phyloP scores from a whole-genome alignment of 2,888 invertebrate genomes.

The Isoperla grammatica region DNA sequence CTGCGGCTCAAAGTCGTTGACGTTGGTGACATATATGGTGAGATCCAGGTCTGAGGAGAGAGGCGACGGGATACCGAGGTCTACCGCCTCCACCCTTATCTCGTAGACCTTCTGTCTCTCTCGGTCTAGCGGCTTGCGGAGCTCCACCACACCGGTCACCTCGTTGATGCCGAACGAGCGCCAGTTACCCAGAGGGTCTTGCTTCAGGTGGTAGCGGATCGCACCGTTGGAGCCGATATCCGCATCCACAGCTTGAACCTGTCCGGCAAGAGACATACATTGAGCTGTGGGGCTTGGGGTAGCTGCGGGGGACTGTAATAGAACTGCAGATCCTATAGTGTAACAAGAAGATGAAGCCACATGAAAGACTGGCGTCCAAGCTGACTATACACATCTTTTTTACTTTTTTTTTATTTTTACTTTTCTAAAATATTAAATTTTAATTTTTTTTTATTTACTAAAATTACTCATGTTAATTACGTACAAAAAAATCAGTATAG shows the following conservation, averaged over 20 bases:
- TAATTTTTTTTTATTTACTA: no score
- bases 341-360: no score
- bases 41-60: slow-evolving; percentile 82
- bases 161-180: slow-evolving; percentile 76
- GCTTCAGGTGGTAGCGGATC: slow-evolving; percentile 75
- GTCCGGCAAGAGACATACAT: not conserved
- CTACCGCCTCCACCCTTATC: slow-evolving; percentile 86
- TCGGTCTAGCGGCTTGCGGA: slow-evolving; percentile 67
- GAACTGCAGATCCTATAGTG: no score
- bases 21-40: slow-evolving; percentile 80
- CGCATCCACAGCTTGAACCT: slow-evolving; percentile 75
- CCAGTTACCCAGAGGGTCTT: slow-evolving; percentile 77
- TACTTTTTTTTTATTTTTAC: no score
- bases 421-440: no score
- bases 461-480: no score
- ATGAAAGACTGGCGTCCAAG: no score
- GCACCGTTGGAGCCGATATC: slow-evolving; percentile 87
- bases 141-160: slow-evolving; percentile 67
- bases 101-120: slow-evolving; percentile 83
- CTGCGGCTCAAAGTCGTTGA: slow-evolving; percentile 84
- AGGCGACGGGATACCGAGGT: slow-evolving; percentile 80
- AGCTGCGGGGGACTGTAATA: no score
- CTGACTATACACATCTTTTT: not conserved
- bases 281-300: no score
- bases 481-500: no score